Conservation (phyloP, 2,888 invertebrate genomes). For the Heliconius sara region DNA sequence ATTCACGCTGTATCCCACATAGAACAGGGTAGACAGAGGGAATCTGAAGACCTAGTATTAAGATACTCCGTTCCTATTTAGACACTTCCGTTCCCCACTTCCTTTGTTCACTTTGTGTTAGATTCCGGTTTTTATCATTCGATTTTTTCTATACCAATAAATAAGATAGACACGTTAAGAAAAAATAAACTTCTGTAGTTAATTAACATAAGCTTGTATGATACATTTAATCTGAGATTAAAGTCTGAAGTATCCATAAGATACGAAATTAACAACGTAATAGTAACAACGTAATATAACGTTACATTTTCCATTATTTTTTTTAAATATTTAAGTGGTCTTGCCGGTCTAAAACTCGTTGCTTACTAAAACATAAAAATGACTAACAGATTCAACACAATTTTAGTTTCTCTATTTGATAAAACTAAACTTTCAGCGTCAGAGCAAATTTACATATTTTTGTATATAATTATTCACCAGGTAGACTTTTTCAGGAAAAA, state of each 20-base stretch:
- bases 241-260: background rate
- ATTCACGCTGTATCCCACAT: too few species aligned
- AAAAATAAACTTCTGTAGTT: background rate
- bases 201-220: background rate
- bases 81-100: too few species aligned
- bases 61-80: too few species aligned
- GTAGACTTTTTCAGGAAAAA: background rate
- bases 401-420: too few species aligned
- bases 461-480: background rate
- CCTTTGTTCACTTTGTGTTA: too few species aligned
- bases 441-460: background rate
- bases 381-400: background rate
- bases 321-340: background rate
- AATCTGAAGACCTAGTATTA: too few species aligned
- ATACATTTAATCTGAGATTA: background rate
- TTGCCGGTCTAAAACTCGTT: background rate
- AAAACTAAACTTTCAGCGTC: too few species aligned
- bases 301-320: background rate
- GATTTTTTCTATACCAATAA: too few species aligned
- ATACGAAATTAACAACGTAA: too few species aligned
- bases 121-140: too few species aligned
- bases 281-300: too few species aligned
- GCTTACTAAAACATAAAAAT: background rate
- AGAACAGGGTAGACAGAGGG: too few species aligned
- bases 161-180: background rate